These are phyloP conservation scores for Danionella cerebrum DNA, from an alignment of 2,113 vertebrate species.

Conservation along the genomic window DNA sequence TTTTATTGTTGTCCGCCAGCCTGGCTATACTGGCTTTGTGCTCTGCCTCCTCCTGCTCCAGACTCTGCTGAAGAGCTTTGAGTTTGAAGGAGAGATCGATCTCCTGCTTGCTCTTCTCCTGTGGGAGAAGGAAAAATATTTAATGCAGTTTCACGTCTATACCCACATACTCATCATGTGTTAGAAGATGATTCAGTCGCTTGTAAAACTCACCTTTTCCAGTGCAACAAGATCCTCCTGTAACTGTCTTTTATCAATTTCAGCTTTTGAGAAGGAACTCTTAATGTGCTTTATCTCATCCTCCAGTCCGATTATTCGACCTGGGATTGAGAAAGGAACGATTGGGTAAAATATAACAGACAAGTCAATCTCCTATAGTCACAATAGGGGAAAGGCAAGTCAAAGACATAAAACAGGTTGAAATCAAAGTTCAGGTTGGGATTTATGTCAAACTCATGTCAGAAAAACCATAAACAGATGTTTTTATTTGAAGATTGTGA, in stretches of 20 bases:
- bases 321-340: constrained; percentile 42
- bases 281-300: constrained; percentile 80
- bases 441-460: background rate
- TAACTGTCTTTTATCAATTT: constrained; percentile 81
- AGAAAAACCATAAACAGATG: background rate
- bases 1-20: constrained; percentile 82
- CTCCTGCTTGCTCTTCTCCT: constrained; percentile 94
- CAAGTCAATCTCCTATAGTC: no score
- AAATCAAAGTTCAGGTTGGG: background rate
- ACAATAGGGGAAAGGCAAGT: background rate
- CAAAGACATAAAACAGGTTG: background rate
- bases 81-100: constrained; percentile 92
- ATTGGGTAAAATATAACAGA: background rate
- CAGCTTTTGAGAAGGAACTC: constrained; percentile 63
- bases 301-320: constrained; percentile 72
- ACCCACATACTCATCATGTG: background rate
- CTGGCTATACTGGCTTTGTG: constrained; percentile 85
- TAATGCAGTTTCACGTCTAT: background rate
- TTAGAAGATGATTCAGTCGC: background rate
- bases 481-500: no score
- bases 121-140: constrained; percentile 15
- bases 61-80: constrained; percentile 84
- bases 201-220: constrained; percentile 73
- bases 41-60: constrained; percentile 89
- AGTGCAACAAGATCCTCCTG: constrained; percentile 78